A percentile compares a stretch with the other conserved stretches of the same genome.
phyloP scores from a whole-genome alignment of 2,113 vertebrate species.

The Dasyprocta punctata region DNA sequence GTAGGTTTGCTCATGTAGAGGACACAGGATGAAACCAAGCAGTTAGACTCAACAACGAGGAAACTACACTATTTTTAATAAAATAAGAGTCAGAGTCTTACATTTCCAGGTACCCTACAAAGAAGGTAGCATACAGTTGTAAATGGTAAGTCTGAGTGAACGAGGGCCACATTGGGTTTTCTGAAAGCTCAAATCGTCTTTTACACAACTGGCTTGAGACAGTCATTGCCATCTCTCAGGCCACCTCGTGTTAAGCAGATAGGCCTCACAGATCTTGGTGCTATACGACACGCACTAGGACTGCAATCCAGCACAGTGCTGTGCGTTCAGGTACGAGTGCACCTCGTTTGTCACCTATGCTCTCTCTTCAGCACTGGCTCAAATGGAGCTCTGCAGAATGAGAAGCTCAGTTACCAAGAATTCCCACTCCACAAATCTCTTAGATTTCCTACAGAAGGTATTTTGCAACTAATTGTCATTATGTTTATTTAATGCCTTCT shows the following conservation, averaged over 20 bases:
- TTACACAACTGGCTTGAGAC: neutral
- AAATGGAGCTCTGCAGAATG: neutral
- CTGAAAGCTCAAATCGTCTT: neutral
- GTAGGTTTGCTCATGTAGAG: neutral
- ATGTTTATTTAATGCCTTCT: neutral
- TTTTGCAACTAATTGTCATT: neutral
- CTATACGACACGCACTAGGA: neutral
- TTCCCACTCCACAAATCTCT: neutral
- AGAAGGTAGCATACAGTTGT: neutral
- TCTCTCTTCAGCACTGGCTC: neutral
- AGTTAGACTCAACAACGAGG: neutral
- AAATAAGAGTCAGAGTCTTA: neutral
- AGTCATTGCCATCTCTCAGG: neutral
- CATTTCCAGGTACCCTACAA: neutral
- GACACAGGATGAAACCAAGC: neutral
- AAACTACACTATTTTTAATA: neutral
- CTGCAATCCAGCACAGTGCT: neutral
- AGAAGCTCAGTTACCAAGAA: neutral
- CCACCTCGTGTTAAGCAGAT: neutral
- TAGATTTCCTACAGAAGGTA: neutral
- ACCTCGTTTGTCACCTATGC: neutral
- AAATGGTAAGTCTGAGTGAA: neutral
- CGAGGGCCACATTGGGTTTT: neutral
- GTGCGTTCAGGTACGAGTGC: neutral
- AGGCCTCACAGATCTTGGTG: neutral